Base-by-base conservation (phyloP, 2,113 vertebrate genomes). In the Saccopteryx bilineata region DNA sequence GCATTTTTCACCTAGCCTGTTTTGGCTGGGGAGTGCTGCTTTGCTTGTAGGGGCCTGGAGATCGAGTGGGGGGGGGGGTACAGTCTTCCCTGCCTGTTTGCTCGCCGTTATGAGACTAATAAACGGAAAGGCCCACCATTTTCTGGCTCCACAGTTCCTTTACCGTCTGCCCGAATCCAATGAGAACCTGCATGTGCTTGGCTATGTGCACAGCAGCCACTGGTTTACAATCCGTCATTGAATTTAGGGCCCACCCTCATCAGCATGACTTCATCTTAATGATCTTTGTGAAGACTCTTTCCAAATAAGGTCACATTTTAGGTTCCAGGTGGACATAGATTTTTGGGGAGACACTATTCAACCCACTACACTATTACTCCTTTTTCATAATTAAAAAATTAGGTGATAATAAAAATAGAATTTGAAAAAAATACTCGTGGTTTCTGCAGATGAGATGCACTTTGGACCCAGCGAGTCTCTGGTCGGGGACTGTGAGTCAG, bases 231-330 rank as follows among this genome's bases (percentile, higher is more conserved):
- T 39, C 39, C 39, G 39, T 54, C 60, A 76, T 58, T 56, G 12
- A 21, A 76, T 60, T 52, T 71, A 56, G 72, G 19, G 39, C 39
- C 50, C 21, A 48, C 21, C 9, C 56, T 74, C 50, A 76, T n/a
- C 28, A 83, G 4, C 72, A 39, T 72, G 68, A 72, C 65, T 75
- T 93, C 71, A 48, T 83, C 52, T 54, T 91, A 26, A 61, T 72
- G 54, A 74, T 1, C 13, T 63, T 26, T 74, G 9, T 50, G 79
- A 87, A 79, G 58, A 72, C 63, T 63, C 48, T 90, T 92, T 72
- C 46, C 82, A 90, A 93, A 69, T 89, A 66, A 86, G 58, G 26
- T 61, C 76, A 56, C 63, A 54, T 78, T 65, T 88, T 66, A 83
- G 54, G 14, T 81, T 69, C 66, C n/a, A 71, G 18, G 50, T 65